phyloP scores from a whole-genome alignment of 2,888 invertebrate species.

The Andrena dorsata region DNA sequence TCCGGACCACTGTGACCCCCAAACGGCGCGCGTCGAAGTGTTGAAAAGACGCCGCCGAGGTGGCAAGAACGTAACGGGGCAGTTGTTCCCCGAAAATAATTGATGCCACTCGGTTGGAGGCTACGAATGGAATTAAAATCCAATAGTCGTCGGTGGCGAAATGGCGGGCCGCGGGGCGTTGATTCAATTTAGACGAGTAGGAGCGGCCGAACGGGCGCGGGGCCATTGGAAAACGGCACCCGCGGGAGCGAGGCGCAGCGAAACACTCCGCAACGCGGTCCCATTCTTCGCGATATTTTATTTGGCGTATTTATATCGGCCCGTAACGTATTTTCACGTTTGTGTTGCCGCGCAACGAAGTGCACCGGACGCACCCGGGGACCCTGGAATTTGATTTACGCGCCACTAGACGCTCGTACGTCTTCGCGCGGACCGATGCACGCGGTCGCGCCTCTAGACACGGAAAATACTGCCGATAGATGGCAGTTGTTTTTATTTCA shows the following conservation, averaged over 20 bases:
- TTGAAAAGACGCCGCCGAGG: neutral
- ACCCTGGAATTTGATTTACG: conserved; percentile 84
- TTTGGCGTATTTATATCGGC: conserved; percentile 78
- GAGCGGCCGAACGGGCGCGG: conserved; percentile 31
- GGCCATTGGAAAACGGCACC: conserved; percentile 78
- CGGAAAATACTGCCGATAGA: conserved; percentile 25
- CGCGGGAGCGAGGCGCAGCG: conserved; percentile 71
- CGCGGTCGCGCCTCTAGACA: conserved; percentile 3
- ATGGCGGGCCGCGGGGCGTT: conserved; percentile 57
- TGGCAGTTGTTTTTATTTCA: neutral
- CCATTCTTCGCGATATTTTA: conserved; percentile 79
- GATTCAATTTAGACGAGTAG: conserved; percentile 77
- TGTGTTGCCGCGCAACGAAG: conserved; percentile 40
- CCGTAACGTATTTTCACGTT: conserved; percentile 53
- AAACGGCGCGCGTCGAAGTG: too few relatives aligned
- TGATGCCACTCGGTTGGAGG: neutral
- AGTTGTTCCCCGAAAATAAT: conserved; percentile 8
- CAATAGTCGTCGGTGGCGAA: conserved; percentile 57
- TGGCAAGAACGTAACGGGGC: neutral
- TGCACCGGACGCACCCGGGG: conserved; percentile 71
- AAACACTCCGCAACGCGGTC: conserved; percentile 27
- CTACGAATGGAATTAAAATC: conserved; percentile 67
- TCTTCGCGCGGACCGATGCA: conserved; percentile 57
- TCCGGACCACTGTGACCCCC: too few relatives aligned
- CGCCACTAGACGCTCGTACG: conserved; percentile 82